Conservation (phyloP, 2,797 vertebrate species). For the Octomys mimax region DNA sequence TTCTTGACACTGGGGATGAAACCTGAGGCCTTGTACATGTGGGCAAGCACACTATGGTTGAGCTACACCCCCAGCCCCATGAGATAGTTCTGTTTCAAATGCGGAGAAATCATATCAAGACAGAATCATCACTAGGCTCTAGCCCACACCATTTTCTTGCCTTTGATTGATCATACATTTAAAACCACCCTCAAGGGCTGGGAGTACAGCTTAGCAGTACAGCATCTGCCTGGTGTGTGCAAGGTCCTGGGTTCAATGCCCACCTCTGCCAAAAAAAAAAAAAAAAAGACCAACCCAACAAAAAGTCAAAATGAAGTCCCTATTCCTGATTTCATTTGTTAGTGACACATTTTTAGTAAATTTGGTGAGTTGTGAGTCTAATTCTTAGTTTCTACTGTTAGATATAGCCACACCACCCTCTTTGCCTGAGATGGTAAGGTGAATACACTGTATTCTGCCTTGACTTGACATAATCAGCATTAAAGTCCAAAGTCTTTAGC, state of each 20-base stretch:
- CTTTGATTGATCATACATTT: not conserved
- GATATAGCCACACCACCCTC: not conserved
- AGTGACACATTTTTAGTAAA: conserved; percentile 23
- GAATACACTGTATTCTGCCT: conserved; percentile 28
- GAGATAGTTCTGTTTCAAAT: not conserved
- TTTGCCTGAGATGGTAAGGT: not conserved
- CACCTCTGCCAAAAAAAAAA: not conserved
- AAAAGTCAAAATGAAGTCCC: not conserved
- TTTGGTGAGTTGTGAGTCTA: not conserved
- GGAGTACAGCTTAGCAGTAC: not conserved
- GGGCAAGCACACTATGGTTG: too few relatives aligned
- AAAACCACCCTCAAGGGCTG: not conserved
- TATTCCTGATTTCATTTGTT: conserved; percentile 43
- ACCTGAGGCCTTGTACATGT: not conserved
- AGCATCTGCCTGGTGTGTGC: not conserved
- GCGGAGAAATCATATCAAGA: not conserved
- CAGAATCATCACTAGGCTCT: not conserved
- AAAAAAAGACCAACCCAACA: not conserved
- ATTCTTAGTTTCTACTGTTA: conserved; percentile 61
- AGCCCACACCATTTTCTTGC: conserved; percentile 38
- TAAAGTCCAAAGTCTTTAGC: conserved; percentile 30
- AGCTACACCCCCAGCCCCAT: not conserved
- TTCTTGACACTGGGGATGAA: not conserved
- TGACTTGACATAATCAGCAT: not conserved
- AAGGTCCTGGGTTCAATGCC: not conserved